Conservation (phyloP, 2,113 vertebrate genomes). For the Perca schrenkii region DNA sequence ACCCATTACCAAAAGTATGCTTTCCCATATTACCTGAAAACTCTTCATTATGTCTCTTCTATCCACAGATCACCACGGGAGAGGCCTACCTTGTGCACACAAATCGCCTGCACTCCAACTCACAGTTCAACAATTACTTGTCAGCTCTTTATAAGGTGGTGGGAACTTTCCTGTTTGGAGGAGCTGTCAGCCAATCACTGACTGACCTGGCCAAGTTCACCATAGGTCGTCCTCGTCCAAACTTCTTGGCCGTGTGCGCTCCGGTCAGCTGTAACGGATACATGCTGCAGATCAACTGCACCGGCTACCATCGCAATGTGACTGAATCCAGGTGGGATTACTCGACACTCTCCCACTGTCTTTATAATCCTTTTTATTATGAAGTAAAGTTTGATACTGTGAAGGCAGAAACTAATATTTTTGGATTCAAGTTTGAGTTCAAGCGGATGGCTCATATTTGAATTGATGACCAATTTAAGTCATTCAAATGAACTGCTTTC, state of each 20-base stretch:
- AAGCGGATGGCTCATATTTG: background rate
- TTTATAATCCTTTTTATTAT: background rate
- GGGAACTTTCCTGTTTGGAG: slow-evolving; percentile 90
- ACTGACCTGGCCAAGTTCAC: slow-evolving; percentile 97
- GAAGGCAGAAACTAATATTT: background rate
- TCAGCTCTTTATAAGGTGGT: slow-evolving; percentile 92
- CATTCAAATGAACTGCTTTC: too few species aligned
- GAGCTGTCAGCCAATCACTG: slow-evolving; percentile 88
- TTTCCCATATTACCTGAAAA: background rate
- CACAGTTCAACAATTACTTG: slow-evolving; percentile 93
- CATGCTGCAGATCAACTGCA: slow-evolving; percentile 87
- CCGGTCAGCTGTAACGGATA: slow-evolving; percentile 89
- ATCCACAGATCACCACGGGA: slow-evolving; percentile 87
- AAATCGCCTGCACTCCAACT: slow-evolving; percentile 91
- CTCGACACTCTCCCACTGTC: too few species aligned
- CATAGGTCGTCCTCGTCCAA: slow-evolving; percentile 92
- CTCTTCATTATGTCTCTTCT: background rate
- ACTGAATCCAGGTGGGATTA: slow-evolving; percentile 91
- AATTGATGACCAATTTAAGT: background rate
- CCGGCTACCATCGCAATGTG: slow-evolving; percentile 82
- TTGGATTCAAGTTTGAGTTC: background rate
- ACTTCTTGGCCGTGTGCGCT: slow-evolving; percentile 91
- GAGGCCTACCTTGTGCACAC: slow-evolving; percentile 93
- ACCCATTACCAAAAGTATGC: too few species aligned
- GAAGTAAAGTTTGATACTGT: background rate